These are phyloP conservation scores for Phortica variegata DNA, from an alignment of 1,140 invertebrate species.

Conservation along the genomic window DNA sequence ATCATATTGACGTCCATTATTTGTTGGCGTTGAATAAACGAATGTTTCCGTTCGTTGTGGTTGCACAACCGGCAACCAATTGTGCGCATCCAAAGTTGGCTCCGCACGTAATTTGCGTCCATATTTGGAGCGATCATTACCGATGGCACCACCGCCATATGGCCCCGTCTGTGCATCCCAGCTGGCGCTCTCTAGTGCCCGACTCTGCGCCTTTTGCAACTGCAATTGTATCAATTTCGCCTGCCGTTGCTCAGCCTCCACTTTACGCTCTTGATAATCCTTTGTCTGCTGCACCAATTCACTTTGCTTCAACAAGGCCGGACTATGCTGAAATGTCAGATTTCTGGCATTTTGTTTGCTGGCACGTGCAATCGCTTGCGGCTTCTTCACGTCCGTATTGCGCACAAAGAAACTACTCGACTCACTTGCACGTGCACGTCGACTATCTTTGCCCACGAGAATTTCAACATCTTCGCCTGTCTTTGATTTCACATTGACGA, in stretches of 20 bases:
- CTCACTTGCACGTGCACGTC: conserved; percentile 38
- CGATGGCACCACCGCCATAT: no score
- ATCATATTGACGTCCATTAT: no score
- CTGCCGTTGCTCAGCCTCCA: conserved; percentile 43
- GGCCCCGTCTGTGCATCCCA: no score
- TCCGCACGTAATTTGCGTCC: no score
- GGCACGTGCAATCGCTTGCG: conserved; percentile 2
- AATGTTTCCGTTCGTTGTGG: no score
- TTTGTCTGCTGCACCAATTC: conserved; percentile 32
- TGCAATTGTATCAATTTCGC: conserved; percentile 38
- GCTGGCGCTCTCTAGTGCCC: conserved; percentile 24
- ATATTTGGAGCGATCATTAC: no score
- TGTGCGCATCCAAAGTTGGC: no score
- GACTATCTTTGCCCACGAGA: conserved; percentile 68
- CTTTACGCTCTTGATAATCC: conserved; percentile 35
- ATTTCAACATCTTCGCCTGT: conserved; percentile 73
- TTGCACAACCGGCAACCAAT: no score
- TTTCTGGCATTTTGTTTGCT: conserved; percentile 10
- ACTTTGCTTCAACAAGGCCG: conserved; percentile 39
- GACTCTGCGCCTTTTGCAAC: conserved; percentile 40
- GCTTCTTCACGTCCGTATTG: conserved; percentile 53
- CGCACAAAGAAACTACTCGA: conserved; percentile 54
- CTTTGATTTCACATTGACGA: conserved; percentile 72
- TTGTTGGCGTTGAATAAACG: no score
- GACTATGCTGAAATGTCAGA: conserved; percentile 34